phyloP scores from a whole-genome alignment of 2,113 vertebrate species.

The Sturnus vulgaris region DNA sequence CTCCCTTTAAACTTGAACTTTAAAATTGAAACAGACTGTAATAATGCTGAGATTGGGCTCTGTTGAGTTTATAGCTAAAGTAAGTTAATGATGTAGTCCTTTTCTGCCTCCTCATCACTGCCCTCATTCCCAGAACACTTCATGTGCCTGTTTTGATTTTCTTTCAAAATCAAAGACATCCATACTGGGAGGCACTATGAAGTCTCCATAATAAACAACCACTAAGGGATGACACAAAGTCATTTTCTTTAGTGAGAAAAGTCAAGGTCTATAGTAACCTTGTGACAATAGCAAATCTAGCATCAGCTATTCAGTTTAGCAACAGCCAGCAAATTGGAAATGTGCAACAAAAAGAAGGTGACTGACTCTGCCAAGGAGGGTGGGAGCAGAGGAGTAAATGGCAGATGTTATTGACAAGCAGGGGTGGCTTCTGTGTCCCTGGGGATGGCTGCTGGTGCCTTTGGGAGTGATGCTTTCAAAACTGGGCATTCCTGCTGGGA shows the following conservation, averaged over 20 bases:
- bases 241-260: neutral
- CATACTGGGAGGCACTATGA: neutral
- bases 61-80: slow-evolving; percentile 14
- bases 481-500: neutral
- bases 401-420: rapidly evolving
- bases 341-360: neutral
- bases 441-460: neutral
- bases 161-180: slow-evolving; percentile 14
- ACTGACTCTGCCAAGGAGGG: neutral
- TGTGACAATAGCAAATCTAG: slow-evolving; percentile 9
- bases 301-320: neutral
- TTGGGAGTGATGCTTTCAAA: neutral
- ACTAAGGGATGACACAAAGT: slow-evolving; percentile 22
- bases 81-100: neutral
- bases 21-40: neutral
- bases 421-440: neutral
- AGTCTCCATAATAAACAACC: neutral
- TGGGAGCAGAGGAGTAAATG: neutral
- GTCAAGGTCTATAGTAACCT: neutral
- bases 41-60: neutral
- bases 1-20: neutral
- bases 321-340: neutral
- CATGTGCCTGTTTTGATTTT: slow-evolving; percentile 30
- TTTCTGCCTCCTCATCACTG: neutral
- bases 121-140: neutral